Percentiles rank a stretch among this genome's conserved stretches.
Evolutionary conservation across 2,113 vertebrate genomes (phyloP).

Genomic region (Parus major): DNA sequence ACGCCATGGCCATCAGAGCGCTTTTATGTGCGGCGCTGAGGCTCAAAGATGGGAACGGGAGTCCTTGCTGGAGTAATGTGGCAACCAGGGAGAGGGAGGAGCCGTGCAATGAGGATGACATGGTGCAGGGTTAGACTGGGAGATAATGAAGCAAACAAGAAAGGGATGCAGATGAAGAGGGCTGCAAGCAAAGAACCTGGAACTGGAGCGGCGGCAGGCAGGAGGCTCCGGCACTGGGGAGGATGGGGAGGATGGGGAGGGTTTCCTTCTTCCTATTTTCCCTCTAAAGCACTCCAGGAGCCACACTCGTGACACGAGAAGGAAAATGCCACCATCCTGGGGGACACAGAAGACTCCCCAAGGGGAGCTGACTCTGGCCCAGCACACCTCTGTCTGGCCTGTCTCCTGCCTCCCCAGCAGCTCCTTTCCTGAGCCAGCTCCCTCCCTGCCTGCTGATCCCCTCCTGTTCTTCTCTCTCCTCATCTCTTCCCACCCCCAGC

Average conservation of each 20-base stretch:
- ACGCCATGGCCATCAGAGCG: constrained; percentile 12
- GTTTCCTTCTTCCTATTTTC: accelerated
- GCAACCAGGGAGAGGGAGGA: not conserved
- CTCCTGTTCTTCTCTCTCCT: not conserved
- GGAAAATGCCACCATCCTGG: accelerated
- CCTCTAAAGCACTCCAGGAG: not conserved
- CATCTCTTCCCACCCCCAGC: not conserved
- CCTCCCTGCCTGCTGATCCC: not conserved
- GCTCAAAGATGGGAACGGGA: not conserved
- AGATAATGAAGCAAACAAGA: not conserved
- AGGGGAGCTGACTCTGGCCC: not conserved
- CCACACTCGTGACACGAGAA: accelerated
- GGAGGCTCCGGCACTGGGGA: not conserved
- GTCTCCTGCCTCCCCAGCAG: not conserved
- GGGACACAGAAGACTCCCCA: not conserved
- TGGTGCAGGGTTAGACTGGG: not conserved
- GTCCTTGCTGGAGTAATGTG: constrained; percentile 9
- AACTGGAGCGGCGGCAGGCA: not conserved
- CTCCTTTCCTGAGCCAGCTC: not conserved
- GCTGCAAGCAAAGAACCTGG: not conserved
- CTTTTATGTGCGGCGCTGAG: constrained; percentile 26
- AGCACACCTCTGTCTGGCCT: not conserved
- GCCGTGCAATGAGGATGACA: not conserved
- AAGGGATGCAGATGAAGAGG: not conserved
- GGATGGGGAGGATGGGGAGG: not conserved